Evolutionary conservation across 2,113 vertebrate species (phyloP), one percentile per base, ranked within the genome.

Genomic region (Marmota flaviventris): DNA sequence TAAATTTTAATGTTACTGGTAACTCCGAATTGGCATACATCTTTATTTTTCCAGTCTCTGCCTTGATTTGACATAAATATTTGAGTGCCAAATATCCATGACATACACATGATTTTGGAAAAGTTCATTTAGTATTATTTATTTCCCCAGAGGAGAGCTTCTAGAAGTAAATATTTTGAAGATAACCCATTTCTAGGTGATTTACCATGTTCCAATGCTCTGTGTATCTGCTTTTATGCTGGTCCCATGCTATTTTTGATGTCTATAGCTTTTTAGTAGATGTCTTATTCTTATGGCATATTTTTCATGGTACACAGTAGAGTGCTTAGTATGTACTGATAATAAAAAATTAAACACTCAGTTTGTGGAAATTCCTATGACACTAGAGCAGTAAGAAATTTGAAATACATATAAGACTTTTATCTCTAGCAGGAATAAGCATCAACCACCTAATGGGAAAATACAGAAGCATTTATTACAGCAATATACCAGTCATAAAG

Each of bases 91-190:
- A 78, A 78, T 48, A 81, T 70, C 8, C 37, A 84, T 42, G 6
- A 39, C 53, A 32, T 63, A 72, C 85, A 78, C 27, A 16, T 39
- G 92, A 69, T 70, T 83, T 83, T 76, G 14, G 58, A 88, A 76
- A 92, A 83, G 37, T 27, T 95, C 69, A 83, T 45, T n/a, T 51
- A 77, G 32, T 83, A 69, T 48, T 48, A 18, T 29, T 89, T 85
- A 51, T 78, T 72, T 56, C 29, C 63, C 25, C 45, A 89, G 32
- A 79, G 32, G 32, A 81, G 39, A 29, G 32, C 70, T 89, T 90
- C 63, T 63, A 6, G 16, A 63, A 85, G 37, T 84, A 70, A 93
- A 56, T 81, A 75, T 86, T 91, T 85, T 53, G 56, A 76, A 92
- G 32, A 76, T 61, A n/a, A 61, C 14, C 9, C 48, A 67, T 34